Evolutionary conservation across 2,888 invertebrate genomes (phyloP).

Genomic region (Polydesmus complanatus): DNA sequence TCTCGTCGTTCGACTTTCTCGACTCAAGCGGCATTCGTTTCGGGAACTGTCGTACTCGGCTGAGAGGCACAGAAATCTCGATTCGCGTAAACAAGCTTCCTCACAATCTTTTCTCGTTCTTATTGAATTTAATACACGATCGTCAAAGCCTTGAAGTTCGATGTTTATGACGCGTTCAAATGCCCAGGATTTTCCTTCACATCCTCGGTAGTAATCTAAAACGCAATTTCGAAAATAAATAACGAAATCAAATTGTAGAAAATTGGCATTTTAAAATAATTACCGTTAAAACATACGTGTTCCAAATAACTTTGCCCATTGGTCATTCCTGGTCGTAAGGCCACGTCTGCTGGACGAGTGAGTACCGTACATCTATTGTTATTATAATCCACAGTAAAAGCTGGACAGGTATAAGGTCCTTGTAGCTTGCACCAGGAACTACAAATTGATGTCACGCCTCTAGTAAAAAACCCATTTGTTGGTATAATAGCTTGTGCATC

Average conservation of each 20-base stretch:
- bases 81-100: conserved; percentile 14
- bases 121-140: conserved; percentile 3
- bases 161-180: conserved; percentile 38
- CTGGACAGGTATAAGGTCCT: conserved; percentile 30
- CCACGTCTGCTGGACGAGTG: conserved; percentile 27
- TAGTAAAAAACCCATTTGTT: conserved; percentile 14
- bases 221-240: conserved; percentile 1
- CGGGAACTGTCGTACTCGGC: conserved; percentile 37
- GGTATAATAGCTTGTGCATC: conserved; percentile 6
- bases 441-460: conserved; percentile 33
- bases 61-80: conserved; percentile 24
- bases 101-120: conserved; percentile 11
- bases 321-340: conserved; percentile 21
- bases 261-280: not conserved
- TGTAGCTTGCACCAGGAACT: conserved; percentile 27
- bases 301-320: conserved; percentile 32
- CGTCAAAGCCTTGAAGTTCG: conserved; percentile 33
- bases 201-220: conserved; percentile 2
- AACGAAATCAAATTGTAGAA: not conserved
- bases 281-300: conserved; percentile 30
- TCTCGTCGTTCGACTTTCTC: conserved; percentile 37
- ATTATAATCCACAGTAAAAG: conserved; percentile 34
- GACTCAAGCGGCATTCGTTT: conserved; percentile 35
- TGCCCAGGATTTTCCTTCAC: conserved; percentile 28
- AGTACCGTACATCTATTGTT: conserved; percentile 31